Evolutionary conservation across 2,113 vertebrate species (phyloP).

Genomic region (Cyanoramphus novaezelandiae): DNA sequence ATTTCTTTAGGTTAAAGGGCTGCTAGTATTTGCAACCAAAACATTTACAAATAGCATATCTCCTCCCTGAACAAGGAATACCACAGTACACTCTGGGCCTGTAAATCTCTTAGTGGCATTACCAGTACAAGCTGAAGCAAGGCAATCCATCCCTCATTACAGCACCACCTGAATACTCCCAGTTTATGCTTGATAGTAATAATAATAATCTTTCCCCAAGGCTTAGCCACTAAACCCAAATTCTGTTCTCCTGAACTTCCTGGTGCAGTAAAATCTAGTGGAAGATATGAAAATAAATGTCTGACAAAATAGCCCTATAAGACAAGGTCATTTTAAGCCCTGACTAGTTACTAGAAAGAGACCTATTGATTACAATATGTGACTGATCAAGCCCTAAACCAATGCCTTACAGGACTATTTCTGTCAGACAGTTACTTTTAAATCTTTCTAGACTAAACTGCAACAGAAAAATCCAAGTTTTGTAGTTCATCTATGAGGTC

Average conservation of each 20-base stretch:
- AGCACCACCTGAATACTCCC: background rate
- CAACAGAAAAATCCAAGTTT: background rate
- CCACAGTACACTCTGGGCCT: fast-evolving
- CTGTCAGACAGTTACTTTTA: background rate
- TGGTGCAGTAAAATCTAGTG: background rate
- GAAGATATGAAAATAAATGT: background rate
- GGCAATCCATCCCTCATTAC: background rate
- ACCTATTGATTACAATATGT: background rate
- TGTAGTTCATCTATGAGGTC: background rate
- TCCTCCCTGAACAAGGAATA: background rate
- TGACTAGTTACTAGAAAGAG: background rate
- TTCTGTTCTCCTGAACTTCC: background rate
- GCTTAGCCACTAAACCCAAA: background rate
- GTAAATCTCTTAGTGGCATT: background rate
- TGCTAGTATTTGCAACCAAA: background rate
- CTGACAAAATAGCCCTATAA: background rate
- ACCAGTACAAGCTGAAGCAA: background rate
- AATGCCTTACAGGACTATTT: background rate
- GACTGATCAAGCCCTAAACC: background rate
- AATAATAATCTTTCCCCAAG: background rate
- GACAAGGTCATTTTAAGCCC: background rate
- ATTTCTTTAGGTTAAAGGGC: background rate
- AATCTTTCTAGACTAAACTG: background rate
- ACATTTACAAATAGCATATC: fast-evolving
- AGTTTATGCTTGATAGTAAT: background rate